These are phyloP conservation scores for Halesus radiatus DNA, from an alignment of 1,140 invertebrate species.

Conservation along the genomic window DNA sequence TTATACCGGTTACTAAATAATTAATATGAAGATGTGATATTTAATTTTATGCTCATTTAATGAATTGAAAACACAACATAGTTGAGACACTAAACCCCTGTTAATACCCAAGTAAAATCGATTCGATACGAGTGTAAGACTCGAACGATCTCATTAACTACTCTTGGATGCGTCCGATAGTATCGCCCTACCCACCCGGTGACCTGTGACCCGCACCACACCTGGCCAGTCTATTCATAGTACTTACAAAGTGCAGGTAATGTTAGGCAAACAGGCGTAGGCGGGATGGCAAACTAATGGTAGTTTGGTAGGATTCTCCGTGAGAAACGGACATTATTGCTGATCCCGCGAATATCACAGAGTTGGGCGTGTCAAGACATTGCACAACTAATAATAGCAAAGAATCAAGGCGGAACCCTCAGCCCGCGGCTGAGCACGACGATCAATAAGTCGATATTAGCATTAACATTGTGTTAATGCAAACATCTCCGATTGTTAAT, in stretches of 20 bases:
- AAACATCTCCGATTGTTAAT: slow-evolving; percentile 1
- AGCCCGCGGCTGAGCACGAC: neutral
- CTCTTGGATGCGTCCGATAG: neutral
- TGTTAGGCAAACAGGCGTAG: too few relatives aligned
- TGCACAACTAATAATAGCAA: neutral
- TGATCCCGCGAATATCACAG: slow-evolving; percentile 18
- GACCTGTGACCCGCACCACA: too few relatives aligned
- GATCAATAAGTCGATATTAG: neutral
- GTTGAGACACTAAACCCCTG: too few relatives aligned
- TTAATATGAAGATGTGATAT: too few relatives aligned
- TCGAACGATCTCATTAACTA: neutral
- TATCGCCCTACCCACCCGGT: neutral
- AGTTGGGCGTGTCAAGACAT: neutral
- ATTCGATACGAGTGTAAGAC: neutral
- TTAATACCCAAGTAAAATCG: too few relatives aligned
- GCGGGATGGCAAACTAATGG: too few relatives aligned
- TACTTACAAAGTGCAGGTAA: too few relatives aligned
- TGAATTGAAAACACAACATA: too few relatives aligned
- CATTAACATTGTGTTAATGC: neutral
- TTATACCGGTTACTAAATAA: too few relatives aligned
- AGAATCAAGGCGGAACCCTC: neutral
- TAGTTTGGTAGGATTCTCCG: neutral
- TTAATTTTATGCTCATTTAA: too few relatives aligned
- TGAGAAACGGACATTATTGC: neutral
- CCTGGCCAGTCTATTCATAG: too few relatives aligned